phyloP scores from a whole-genome alignment of 1,140 invertebrate genomes.

The Micrasema minimum region DNA sequence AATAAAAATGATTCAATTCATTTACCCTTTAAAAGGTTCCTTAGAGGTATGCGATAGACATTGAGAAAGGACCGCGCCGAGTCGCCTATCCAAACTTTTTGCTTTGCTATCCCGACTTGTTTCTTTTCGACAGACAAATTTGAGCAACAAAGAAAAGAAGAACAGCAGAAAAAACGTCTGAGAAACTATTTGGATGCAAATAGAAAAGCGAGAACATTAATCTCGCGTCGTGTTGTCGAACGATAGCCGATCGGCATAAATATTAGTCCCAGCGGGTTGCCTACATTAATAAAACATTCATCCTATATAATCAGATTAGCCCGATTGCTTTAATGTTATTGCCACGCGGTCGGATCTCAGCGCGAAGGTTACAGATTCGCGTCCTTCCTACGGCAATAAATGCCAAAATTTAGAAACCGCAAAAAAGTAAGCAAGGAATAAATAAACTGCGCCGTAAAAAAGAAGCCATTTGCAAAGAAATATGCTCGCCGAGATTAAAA shows the following conservation, averaged over 20 bases:
- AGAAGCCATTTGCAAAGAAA: slow-evolving; percentile 19
- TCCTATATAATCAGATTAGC: slow-evolving; percentile 23
- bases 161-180: slow-evolving; percentile 1
- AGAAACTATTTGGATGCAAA: slow-evolving; percentile 19
- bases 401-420: slow-evolving; percentile 28
- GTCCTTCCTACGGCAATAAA: slow-evolving; percentile 14
- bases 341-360: neutral
- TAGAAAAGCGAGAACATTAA: slow-evolving; percentile 9
- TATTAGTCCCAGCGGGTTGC: neutral
- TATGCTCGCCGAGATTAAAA: slow-evolving; percentile 18
- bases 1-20: too few species aligned
- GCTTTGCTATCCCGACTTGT: neutral
- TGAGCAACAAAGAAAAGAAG: slow-evolving; percentile 1
- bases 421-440: slow-evolving; percentile 36
- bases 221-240: slow-evolving; percentile 1
- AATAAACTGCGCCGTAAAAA: slow-evolving; percentile 14
- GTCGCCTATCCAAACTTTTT: neutral
- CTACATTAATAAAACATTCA: slow-evolving; percentile 16
- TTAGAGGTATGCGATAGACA: too few species aligned
- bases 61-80: too few species aligned
- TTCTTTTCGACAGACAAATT: slow-evolving; percentile 3
- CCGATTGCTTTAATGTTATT: slow-evolving; percentile 12
- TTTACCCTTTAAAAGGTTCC: too few species aligned
- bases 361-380: slow-evolving; percentile 20
- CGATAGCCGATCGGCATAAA: slow-evolving; percentile 1